phyloP scores from a whole-genome alignment of 1,140 invertebrate genomes.

The Panulirus ornatus region DNA sequence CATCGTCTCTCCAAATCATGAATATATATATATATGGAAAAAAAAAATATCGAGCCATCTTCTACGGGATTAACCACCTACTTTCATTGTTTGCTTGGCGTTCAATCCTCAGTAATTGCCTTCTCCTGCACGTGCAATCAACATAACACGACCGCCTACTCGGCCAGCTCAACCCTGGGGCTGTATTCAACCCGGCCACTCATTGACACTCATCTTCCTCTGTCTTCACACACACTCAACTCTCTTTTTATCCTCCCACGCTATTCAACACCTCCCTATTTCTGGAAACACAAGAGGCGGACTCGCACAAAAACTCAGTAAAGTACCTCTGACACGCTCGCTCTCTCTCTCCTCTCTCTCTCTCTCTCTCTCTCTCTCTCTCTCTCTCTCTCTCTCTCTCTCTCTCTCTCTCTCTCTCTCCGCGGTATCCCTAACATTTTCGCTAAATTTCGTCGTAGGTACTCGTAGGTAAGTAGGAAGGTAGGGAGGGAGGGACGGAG shows the following conservation, averaged over 20 bases:
- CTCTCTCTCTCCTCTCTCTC: neutral
- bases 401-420: too few relatives aligned
- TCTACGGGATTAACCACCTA: neutral
- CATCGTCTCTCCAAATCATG: too few relatives aligned
- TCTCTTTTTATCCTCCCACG: constrained; percentile 3
- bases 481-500: too few relatives aligned
- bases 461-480: too few relatives aligned
- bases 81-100: neutral
- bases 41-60: neutral
- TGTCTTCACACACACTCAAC: neutral
- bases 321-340: neutral
- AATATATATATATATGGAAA: too few relatives aligned
- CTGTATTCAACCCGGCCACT: neutral
- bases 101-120: neutral
- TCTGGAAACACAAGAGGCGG: constrained; percentile 15
- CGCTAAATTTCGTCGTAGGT: too few relatives aligned
- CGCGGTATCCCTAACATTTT: neutral
- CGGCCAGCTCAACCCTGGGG: neutral
- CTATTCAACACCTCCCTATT: neutral
- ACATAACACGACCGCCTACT: neutral
- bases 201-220: neutral
- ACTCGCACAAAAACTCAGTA: neutral
- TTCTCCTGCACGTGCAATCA: neutral
- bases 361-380: neutral
- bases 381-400: neutral